phyloP scores from a whole-genome alignment of 1,140 invertebrate species.

The Antheraea pernyi region DNA sequence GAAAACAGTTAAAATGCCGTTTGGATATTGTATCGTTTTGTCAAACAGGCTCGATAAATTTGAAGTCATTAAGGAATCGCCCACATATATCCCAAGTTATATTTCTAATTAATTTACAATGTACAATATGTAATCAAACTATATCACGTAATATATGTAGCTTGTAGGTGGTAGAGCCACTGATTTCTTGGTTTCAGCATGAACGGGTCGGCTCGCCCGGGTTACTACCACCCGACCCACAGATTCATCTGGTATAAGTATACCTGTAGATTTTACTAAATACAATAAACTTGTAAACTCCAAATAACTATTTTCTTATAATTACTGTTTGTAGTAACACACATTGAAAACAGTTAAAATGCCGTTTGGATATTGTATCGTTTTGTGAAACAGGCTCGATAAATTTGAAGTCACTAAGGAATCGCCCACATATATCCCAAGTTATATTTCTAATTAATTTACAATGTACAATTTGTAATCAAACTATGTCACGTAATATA shows the following conservation, averaged over 20 bases:
- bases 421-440: too few relatives aligned
- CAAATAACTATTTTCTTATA: conserved; percentile 16
- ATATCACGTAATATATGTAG: too few relatives aligned
- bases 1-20: neutral
- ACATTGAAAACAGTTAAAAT: conserved; percentile 5
- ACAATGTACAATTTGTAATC: too few relatives aligned
- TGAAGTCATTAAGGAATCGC: conserved; percentile 37
- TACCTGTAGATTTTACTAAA: conserved; percentile 72
- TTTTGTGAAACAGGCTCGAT: conserved; percentile 23
- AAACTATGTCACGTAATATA: too few relatives aligned
- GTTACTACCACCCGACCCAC: too few relatives aligned
- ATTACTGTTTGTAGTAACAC: conserved; percentile 13
- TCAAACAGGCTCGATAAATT: conserved; percentile 21
- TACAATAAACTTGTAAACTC: conserved; percentile 55
- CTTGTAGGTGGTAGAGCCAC: too few relatives aligned
- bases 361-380: conserved; percentile 22
- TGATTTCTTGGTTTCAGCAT: too few relatives aligned
- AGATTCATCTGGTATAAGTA: conserved; percentile 65
- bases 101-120: too few relatives aligned
- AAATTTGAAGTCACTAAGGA: conserved; percentile 34
- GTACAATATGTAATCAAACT: too few relatives aligned
- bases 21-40: conserved; percentile 26
- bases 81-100: too few relatives aligned
- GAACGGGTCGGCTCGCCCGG: too few relatives aligned
- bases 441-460: too few relatives aligned